Base-by-base conservation (phyloP, 1,140 invertebrate species). In the Diabrotica virgifera region DNA sequence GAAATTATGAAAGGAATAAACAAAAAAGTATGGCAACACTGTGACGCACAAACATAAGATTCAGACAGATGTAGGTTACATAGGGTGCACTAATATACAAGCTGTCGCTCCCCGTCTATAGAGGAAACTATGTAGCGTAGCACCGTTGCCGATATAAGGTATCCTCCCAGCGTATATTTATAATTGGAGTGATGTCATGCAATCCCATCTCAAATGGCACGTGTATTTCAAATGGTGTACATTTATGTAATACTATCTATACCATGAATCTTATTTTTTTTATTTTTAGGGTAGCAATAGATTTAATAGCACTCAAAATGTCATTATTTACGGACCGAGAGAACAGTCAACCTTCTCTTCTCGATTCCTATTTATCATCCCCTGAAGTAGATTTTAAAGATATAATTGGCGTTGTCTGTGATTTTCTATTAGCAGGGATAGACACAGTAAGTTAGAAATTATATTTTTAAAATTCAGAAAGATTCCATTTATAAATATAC, bases 401-500 rank as follows among this genome's bases (percentile, higher is more conserved):
- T 79, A 81, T 95, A 6, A 81, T 90, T 24, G 91, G 91, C 57
- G 86, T 94, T 81, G 85, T 90, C 35, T 88, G 90, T 36, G 94
- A 96, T 80, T 86, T 94, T 76, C 75, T 96, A 5, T 80, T 95
- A 65, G 94, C 91, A 37, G 92, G 92, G 55, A 87, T 95, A 46
- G 93, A 96, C 78, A 96, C 94, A 59, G 90, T 91, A 82, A 82
- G 77, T 76, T 40, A 10, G 61, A 60, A 61, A 52, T n/a, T 38
- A 56, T 24, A 24, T 24, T 2, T 24, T 24, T 24, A 24, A 24
- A 24, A 24, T 24, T 24, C 24, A 24, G 24, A 4, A 4, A 24
- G 24, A 24, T 24, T 24, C 1, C 1, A 24, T 24, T 66, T 59
- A 46, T 37, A 5, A 12, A 61, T 61, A n/a, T 36, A 51, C 14